Base-by-base conservation (phyloP, 2,797 vertebrate species). In the Intellagama lesueurii region DNA sequence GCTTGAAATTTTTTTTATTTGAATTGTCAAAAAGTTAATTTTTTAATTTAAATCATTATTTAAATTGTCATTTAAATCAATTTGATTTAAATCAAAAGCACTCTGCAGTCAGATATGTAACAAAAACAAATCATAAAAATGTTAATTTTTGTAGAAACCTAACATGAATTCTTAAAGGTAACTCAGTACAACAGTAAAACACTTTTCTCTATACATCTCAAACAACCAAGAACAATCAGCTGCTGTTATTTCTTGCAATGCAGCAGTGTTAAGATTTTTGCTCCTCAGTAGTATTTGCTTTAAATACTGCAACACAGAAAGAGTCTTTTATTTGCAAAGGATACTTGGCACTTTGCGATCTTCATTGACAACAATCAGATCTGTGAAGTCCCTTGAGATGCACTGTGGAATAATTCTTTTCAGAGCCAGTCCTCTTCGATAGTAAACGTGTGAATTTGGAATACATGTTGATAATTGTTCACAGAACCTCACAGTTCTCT, bases 361-460 rank as follows among this genome's bases (percentile, higher is more conserved):
- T 97, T 99, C 98, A 52, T 99, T 99, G 95, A 99, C 96, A 93
- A 99, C 98, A 0, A 99, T 97, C 86, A 99, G 96, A 96, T 99
- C 99, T 0, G 99, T 99, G 95, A 99, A 99, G 95, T 98, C 96
- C 95, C 98, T 98, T 72, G 98, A 96, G 81, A 98, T 89, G 79
- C 99, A 99, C 94, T 99, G 99, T 64, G 98, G 99, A 89, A 99
- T 99, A 93, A 99, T 95, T 94, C 94, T 99, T 96, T 99, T 99
- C 93, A 99, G 95, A 91, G 99, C 98, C 94, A 99, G 94, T 89
- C 99, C 99, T 97, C 98, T 98, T 96, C 99, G 98, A 94, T 99
- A 99, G 95, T 98, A 99, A 81, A 99, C 98, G 1, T 99, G 97
- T 0, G 99, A 98, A 32, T 99, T 97, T 76, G 99, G 99, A 95